Evolutionary conservation across 2,888 invertebrate genomes (phyloP).

Genomic region (Drosophila neoperkinsi): DNA sequence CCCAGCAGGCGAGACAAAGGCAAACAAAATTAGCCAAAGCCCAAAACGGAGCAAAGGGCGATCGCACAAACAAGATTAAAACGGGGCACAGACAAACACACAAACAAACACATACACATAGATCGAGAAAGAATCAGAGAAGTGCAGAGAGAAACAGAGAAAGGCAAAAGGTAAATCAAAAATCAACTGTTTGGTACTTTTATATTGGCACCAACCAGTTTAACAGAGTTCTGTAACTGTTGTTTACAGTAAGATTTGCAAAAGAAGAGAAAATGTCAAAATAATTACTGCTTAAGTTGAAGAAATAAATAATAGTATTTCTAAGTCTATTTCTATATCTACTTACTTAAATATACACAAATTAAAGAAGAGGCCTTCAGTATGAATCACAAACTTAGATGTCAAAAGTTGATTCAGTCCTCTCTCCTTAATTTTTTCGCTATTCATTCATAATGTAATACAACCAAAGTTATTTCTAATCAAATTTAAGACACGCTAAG

Average conservation of each 20-base stretch:
- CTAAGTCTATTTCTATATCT: not conserved
- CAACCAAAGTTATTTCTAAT: not conserved
- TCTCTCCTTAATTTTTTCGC: not conserved
- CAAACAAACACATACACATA: conserved; percentile 3
- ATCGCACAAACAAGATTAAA: conserved; percentile 77
- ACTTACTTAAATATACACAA: not conserved
- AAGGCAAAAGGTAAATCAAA: conserved; percentile 35
- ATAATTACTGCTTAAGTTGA: not conserved
- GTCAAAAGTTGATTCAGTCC: not conserved
- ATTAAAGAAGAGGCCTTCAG: not conserved
- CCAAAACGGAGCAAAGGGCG: conserved; percentile 69
- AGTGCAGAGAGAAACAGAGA: conserved; percentile 19
- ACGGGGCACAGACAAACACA: conserved; percentile 18
- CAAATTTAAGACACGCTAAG: not conserved
- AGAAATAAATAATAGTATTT: not conserved
- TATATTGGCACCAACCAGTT: not conserved
- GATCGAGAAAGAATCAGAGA: conserved; percentile 13
- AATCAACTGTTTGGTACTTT: conserved; percentile 14
- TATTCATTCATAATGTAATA: not conserved
- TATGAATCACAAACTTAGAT: not conserved
- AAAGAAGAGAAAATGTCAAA: not conserved
- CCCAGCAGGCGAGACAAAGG: conserved; percentile 56
- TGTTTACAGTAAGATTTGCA: conserved; percentile 14
- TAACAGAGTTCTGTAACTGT: conserved; percentile 17
- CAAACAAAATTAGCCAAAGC: conserved; percentile 74